A percentile compares a stretch with the other conserved stretches of the same genome.
phyloP scores from a whole-genome alignment of 2,113 vertebrate species.

The Guaruba guarouba region DNA sequence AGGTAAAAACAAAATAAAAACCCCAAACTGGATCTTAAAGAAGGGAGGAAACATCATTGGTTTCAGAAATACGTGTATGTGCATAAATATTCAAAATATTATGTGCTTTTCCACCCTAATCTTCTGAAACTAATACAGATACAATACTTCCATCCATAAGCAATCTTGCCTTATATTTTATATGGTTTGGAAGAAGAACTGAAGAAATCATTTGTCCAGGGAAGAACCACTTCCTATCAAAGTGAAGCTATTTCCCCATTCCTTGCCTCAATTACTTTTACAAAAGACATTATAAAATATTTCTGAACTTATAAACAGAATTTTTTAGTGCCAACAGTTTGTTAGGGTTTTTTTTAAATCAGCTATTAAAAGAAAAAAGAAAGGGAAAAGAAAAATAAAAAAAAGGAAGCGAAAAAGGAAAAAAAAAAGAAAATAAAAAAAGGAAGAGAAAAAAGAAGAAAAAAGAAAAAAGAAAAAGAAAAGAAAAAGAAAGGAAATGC shows the following conservation, averaged over 20 bases:
- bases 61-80: neutral
- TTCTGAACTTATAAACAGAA: neutral
- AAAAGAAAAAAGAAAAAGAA: too few species aligned
- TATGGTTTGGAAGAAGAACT: neutral
- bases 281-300: neutral
- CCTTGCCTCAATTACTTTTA: neutral
- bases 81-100: neutral
- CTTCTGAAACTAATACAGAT: neutral
- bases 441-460: rapidly evolving
- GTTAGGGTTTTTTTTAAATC: neutral
- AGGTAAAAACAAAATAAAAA: neutral
- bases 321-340: neutral
- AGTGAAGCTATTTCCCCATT: neutral
- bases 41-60: neutral
- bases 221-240: neutral
- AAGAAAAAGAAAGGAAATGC: too few species aligned
- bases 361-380: neutral
- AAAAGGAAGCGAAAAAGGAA: neutral
- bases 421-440: neutral
- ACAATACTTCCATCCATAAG: neutral
- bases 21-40: neutral
- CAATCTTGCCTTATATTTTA: neutral
- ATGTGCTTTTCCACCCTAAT: neutral
- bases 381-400: neutral
- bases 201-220: neutral